Base-by-base conservation (phyloP, 2,888 invertebrate genomes). In the Platycheirus albimanus region DNA sequence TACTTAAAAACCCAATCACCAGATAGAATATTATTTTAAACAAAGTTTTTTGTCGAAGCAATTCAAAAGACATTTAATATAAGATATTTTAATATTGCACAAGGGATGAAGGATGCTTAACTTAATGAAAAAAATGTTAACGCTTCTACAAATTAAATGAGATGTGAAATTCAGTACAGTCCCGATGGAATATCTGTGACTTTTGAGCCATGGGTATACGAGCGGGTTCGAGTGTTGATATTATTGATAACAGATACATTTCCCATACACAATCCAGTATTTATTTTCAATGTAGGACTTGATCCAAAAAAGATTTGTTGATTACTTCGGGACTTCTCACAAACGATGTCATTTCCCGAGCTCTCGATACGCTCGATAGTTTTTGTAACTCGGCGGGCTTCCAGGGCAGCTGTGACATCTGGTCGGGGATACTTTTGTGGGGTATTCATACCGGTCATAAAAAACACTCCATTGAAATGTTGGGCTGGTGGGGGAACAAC, bases 311-410 rank as follows among this genome's bases (percentile, higher is more conserved):
- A 91, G 76, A 89, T 90, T 86, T 88, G 90, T 79, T 88, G 91
- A 87, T 89, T 88, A 86, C 89, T 87, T 41, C 87, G 87, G 0
- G 89, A 89, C 84, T 90, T 88, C 93, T 20, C 96, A 89, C 15
- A 95, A 94, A 87, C 81, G 7, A 88, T 93, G 94, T 87, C 89
- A 54, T 87, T 87, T 67, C 87, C 87, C 30, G 89, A 89, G 6
- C 90, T 90, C 78, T 96, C 95, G 45, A 96, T 94, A 72, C 96
- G 92, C 85, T 96, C 96, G 54, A 96, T 90, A 85, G 96, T 96
- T 90, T 96, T 96, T 0, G 95, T 94, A 47, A 94, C 89, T 61
- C 93, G 92, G 64, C 93, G 92, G 1, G 94, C 93, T 88, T 94
- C 93, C 56, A 94, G 91, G 28, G 93, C 91, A 51, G 91, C 93